phyloP scores from a whole-genome alignment of 2,797 vertebrate species.

The Nyctibius grandis region DNA sequence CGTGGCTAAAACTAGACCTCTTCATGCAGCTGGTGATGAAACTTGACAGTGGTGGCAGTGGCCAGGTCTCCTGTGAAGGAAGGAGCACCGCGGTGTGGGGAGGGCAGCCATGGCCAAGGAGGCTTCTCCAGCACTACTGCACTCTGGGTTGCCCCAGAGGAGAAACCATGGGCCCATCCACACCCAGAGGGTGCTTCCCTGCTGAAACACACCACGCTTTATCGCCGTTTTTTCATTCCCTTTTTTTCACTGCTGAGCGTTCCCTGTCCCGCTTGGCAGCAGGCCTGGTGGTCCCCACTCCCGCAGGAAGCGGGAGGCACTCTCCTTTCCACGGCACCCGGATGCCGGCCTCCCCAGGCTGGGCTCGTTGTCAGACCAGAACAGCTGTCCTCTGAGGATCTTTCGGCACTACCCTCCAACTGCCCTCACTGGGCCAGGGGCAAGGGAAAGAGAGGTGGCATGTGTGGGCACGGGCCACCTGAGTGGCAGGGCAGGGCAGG shows the following conservation, averaged over 20 bases:
- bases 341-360: fast-evolving
- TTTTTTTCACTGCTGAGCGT: fast-evolving
- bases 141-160: neutral
- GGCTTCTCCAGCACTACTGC: fast-evolving
- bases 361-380: fast-evolving
- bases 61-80: neutral
- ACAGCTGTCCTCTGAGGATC: fast-evolving
- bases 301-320: neutral
- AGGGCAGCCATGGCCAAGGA: fast-evolving
- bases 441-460: neutral
- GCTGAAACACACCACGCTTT: neutral
- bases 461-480: fast-evolving
- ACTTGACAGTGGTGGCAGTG: fast-evolving
- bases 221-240: neutral
- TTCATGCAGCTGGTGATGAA: fast-evolving
- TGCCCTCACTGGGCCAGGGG: fast-evolving
- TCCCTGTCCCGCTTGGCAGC: fast-evolving
- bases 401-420: fast-evolving
- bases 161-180: neutral
- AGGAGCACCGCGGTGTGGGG: fast-evolving
- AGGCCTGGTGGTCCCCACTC: fast-evolving
- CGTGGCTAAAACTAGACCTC: neutral
- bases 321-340: no score
- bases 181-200: neutral
- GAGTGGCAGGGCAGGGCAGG: neutral